These are phyloP conservation scores for Otis tarda DNA, from an alignment of 2,113 vertebrate genomes.

Conservation along the genomic window DNA sequence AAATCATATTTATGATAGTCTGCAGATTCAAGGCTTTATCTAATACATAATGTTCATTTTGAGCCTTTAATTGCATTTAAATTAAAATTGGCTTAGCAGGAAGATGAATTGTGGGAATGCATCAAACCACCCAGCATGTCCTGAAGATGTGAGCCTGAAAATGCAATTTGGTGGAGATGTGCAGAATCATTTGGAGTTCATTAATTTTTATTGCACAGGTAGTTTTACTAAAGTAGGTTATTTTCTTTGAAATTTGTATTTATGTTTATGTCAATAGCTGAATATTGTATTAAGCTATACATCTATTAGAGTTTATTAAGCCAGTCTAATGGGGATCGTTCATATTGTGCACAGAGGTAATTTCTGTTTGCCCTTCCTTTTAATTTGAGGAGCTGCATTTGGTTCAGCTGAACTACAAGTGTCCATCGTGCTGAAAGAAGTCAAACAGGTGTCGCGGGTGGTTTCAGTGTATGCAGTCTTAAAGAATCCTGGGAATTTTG, in stretches of 20 bases:
- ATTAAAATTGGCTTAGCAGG: slow-evolving; percentile 93
- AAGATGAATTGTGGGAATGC: slow-evolving; percentile 91
- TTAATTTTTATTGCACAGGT: slow-evolving; percentile 94
- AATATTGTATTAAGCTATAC: slow-evolving; percentile 79
- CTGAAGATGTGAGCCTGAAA: slow-evolving; percentile 88
- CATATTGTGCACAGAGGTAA: slow-evolving; percentile 58
- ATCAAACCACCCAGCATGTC: slow-evolving; percentile 91
- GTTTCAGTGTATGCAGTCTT: not conserved
- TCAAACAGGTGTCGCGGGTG: slow-evolving; percentile 56
- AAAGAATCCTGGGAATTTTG: slow-evolving; percentile 8
- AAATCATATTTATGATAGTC: slow-evolving; percentile 89
- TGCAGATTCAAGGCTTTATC: slow-evolving; percentile 88
- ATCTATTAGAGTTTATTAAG: slow-evolving; percentile 82
- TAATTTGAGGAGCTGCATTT: slow-evolving; percentile 35
- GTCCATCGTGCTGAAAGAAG: not conserved
- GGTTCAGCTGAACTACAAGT: slow-evolving; percentile 14
- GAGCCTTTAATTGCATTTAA: slow-evolving; percentile 93
- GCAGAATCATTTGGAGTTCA: slow-evolving; percentile 88
- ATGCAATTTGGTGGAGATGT: slow-evolving; percentile 88
- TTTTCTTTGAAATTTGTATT: slow-evolving; percentile 86
- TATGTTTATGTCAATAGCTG: slow-evolving; percentile 85
- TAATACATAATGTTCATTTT: slow-evolving; percentile 95
- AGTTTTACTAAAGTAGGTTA: slow-evolving; percentile 87
- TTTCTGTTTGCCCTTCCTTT: slow-evolving; percentile 68
- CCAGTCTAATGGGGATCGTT: slow-evolving; percentile 73